Conservation (phyloP, 1,140 invertebrate genomes). For the Pteromalus puparum region DNA sequence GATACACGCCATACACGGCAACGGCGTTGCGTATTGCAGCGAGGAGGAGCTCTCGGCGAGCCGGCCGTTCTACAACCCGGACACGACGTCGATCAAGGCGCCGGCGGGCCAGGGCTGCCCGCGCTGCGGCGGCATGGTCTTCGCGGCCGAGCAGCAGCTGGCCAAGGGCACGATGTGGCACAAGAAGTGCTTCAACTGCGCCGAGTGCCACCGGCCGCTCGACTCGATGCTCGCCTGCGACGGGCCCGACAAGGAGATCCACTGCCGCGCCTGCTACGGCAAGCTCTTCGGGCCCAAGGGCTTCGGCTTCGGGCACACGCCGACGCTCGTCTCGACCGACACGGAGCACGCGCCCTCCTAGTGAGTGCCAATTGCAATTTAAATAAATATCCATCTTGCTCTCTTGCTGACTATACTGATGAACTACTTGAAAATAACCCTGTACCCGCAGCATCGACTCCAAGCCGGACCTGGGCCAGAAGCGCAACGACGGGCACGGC, state of each 20-base stretch:
- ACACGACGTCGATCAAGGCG: constrained; percentile 92
- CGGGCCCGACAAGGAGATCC: constrained; percentile 91
- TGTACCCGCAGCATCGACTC: constrained; percentile 74
- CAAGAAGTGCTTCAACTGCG: constrained; percentile 94
- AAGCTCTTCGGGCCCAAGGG: constrained; percentile 94
- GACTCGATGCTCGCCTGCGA: constrained; percentile 95
- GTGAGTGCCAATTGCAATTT: no score
- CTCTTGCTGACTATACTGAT: no score
- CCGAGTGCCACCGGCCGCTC: constrained; percentile 93
- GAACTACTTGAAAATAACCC: no score
- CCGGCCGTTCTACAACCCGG: constrained; percentile 87
- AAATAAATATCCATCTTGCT: no score
- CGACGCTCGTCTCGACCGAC: constrained; percentile 87
- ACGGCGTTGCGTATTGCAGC: no score
- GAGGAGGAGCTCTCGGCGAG: constrained; percentile 87
- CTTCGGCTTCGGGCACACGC: constrained; percentile 91
- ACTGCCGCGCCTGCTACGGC: constrained; percentile 91
- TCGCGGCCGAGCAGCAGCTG: constrained; percentile 94
- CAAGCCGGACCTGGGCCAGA: constrained; percentile 76
- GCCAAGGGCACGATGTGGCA: constrained; percentile 97
- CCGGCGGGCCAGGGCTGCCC: constrained; percentile 92
- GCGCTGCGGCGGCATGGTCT: constrained; percentile 93
- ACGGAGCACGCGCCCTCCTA: constrained; percentile 83
- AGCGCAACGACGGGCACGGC: constrained; percentile 82
- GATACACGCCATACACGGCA: no score